phyloP scores from a whole-genome alignment of 2,888 invertebrate species.

The Ernsta delagoae region DNA sequence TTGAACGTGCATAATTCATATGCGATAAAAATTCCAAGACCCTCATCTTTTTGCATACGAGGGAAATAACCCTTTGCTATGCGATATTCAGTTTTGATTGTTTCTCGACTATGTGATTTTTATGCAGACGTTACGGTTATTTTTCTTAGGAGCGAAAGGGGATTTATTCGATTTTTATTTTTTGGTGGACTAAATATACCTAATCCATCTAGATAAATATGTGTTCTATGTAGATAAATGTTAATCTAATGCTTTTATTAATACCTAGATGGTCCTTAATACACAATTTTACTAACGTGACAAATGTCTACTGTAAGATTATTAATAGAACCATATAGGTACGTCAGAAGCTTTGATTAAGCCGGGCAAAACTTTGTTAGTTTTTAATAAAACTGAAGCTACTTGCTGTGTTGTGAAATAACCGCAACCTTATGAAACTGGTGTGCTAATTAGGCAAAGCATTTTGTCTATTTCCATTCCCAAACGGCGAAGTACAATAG shows the following conservation, averaged over 20 bases:
- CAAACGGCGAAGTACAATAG: slow-evolving; percentile 7
- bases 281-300: too few relatives aligned
- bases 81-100: slow-evolving; percentile 28
- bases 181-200: too few relatives aligned
- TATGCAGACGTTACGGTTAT: slow-evolving; percentile 12
- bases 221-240: too few relatives aligned
- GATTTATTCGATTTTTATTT: not conserved
- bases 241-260: too few relatives aligned
- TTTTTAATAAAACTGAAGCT: too few relatives aligned
- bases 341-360: too few relatives aligned
- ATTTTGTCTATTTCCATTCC: slow-evolving; percentile 3
- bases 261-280: too few relatives aligned
- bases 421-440: not conserved
- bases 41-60: slow-evolving; percentile 65
- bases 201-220: too few relatives aligned
- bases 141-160: not conserved
- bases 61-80: slow-evolving; percentile 14
- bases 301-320: too few relatives aligned
- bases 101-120: slow-evolving; percentile 17
- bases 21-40: slow-evolving; percentile 72
- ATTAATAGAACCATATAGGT: too few relatives aligned
- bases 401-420: too few relatives aligned
- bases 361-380: not conserved
- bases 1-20: slow-evolving; percentile 74
- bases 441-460: not conserved